Percentiles rank a stretch among this genome's conserved stretches.
Conservation (phyloP, 2,888 invertebrate species). For the Ennomos erosarius region DNA sequence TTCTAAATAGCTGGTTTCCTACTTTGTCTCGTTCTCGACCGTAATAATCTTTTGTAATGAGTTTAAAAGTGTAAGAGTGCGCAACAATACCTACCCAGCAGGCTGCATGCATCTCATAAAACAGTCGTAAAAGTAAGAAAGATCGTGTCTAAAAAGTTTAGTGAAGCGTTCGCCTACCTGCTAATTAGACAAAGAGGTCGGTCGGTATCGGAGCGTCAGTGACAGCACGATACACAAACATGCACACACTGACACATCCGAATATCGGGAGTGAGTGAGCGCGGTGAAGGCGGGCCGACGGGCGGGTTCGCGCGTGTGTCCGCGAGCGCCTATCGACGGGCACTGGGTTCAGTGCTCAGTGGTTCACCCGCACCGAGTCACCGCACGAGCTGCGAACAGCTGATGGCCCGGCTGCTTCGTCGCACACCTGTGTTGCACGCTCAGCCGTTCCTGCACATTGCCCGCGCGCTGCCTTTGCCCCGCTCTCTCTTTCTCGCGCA, state of each 20-base stretch:
- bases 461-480: slow-evolving; percentile 29
- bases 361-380: slow-evolving; percentile 71
- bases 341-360: slow-evolving; percentile 54
- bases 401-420: slow-evolving; percentile 68
- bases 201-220: slow-evolving; percentile 69
- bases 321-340: slow-evolving; percentile 69
- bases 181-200: slow-evolving; percentile 81
- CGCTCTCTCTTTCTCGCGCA: slow-evolving; percentile 76
- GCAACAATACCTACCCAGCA: slow-evolving; percentile 31
- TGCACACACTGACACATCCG: slow-evolving; percentile 70
- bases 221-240: slow-evolving; percentile 73
- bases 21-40: slow-evolving; percentile 38
- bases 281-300: slow-evolving; percentile 42
- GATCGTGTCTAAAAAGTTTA: slow-evolving; percentile 47
- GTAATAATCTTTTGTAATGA: slow-evolving; percentile 39
- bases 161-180: slow-evolving; percentile 70
- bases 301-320: slow-evolving; percentile 65
- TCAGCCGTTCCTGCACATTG: slow-evolving; percentile 17
- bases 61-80: slow-evolving; percentile 36
- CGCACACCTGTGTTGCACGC: slow-evolving; percentile 70
- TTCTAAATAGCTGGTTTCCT: slow-evolving; percentile 53
- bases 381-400: slow-evolving; percentile 72
- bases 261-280: slow-evolving; percentile 42
- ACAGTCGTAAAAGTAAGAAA: slow-evolving; percentile 22
- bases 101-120: slow-evolving; percentile 30